A percentile compares a stretch with the other conserved stretches of the same genome.
phyloP scores from a whole-genome alignment of 1,140 invertebrate species.

The Sycophila sp. region DNA sequence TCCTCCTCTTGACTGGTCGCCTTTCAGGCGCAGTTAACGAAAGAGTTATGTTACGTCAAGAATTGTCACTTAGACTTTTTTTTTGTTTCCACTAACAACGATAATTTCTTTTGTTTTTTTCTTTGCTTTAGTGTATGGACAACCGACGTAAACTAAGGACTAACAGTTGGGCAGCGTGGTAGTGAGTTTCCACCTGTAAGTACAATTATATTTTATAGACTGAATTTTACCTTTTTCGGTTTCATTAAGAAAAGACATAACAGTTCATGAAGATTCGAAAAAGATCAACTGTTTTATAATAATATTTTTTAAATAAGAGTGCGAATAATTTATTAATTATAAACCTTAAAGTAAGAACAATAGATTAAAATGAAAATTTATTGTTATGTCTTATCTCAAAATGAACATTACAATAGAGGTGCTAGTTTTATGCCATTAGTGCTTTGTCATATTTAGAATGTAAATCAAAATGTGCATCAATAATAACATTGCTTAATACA shows the following conservation, averaged over 20 bases:
- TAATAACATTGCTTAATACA: too few species aligned
- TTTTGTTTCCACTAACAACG: slow-evolving; percentile 57
- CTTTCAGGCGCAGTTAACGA: slow-evolving; percentile 44
- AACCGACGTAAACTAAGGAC: slow-evolving; percentile 65
- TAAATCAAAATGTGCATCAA: too few species aligned
- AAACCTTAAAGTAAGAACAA: too few species aligned
- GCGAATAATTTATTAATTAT: too few species aligned
- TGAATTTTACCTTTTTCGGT: not conserved
- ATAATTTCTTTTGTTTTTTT: slow-evolving; percentile 60
- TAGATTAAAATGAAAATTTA: too few species aligned
- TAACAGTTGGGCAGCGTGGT: slow-evolving; percentile 64
- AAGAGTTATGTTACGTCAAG: slow-evolving; percentile 57
- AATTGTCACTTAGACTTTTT: slow-evolving; percentile 56
- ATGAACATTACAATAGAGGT: too few species aligned
- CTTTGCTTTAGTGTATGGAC: slow-evolving; percentile 59
- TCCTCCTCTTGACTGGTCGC: slow-evolving; percentile 34
- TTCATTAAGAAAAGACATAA: not conserved
- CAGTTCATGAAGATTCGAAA: too few species aligned
- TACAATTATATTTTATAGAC: slow-evolving; percentile 22
- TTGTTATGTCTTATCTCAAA: too few species aligned
- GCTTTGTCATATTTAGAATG: too few species aligned
- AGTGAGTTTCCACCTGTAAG: slow-evolving; percentile 59
- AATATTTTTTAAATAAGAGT: too few species aligned
- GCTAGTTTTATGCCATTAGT: too few species aligned
- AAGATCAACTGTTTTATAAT: too few species aligned